Evolutionary conservation across 2,113 vertebrate genomes (phyloP).

Genomic region (Cynocephalus volans): DNA sequence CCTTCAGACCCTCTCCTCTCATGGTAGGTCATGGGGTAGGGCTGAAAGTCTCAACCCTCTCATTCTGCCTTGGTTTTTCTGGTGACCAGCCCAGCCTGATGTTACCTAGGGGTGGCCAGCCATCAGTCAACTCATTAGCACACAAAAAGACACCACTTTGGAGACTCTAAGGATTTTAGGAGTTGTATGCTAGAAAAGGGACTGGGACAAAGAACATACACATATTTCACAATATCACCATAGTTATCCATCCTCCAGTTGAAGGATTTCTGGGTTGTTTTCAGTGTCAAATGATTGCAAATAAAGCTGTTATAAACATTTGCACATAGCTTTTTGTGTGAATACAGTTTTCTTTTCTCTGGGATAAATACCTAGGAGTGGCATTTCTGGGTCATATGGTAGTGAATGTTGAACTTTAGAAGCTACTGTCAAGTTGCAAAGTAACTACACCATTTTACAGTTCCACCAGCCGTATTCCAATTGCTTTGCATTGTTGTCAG

Average conservation of each 20-base stretch:
- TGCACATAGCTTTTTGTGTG: background rate
- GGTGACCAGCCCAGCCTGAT: too few species aligned
- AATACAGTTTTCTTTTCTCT: background rate
- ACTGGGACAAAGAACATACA: too few species aligned
- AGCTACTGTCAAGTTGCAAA: background rate
- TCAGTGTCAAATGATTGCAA: background rate
- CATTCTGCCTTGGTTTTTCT: too few species aligned
- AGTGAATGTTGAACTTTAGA: background rate
- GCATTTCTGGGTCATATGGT: background rate
- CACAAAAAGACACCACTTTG: too few species aligned
- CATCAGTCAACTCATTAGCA: too few species aligned
- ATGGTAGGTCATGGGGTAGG: too few species aligned
- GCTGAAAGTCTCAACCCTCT: too few species aligned
- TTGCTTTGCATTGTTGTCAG: background rate
- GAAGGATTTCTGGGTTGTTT: background rate
- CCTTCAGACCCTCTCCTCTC: too few species aligned
- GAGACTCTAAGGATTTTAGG: too few species aligned
- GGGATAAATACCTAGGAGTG: background rate
- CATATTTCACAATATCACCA: too few species aligned
- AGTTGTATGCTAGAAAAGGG: too few species aligned
- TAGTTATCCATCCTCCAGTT: background rate
- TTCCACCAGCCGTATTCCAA: background rate
- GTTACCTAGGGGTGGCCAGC: too few species aligned
- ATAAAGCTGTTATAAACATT: conserved; percentile 2
- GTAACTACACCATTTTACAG: background rate